Conservation (phyloP, 2,797 vertebrate genomes). For the Onychomys torridus region DNA sequence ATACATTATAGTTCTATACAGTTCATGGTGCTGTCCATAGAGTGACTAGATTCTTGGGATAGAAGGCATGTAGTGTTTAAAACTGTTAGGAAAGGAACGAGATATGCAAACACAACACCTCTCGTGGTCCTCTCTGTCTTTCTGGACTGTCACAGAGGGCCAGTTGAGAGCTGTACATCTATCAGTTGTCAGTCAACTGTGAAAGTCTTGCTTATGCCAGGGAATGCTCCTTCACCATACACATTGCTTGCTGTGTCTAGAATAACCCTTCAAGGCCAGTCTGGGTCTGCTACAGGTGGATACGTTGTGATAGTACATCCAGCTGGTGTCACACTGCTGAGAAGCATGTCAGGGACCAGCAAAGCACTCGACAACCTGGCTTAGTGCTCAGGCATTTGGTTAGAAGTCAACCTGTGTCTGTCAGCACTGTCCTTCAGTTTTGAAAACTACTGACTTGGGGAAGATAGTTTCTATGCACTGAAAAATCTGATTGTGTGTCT, state of each 20-base stretch:
- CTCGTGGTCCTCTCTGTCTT: background rate
- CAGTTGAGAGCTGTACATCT: conserved; percentile 4
- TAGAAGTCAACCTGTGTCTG: background rate
- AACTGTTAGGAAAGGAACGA: background rate
- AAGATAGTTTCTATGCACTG: background rate
- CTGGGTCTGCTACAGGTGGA: background rate
- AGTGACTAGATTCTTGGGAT: background rate
- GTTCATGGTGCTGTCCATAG: background rate
- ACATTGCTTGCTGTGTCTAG: background rate
- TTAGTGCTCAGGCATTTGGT: background rate
- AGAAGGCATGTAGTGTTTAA: background rate
- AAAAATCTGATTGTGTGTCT: background rate
- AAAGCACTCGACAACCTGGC: background rate
- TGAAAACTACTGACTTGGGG: background rate
- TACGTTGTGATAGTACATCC: background rate
- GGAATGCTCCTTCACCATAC: background rate
- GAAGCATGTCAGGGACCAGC: background rate
- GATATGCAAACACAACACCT: background rate
- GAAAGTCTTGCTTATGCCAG: background rate
- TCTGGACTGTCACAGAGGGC: background rate
- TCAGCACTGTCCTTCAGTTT: background rate
- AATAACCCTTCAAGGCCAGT: background rate
- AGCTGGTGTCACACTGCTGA: background rate
- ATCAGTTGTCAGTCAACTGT: background rate
- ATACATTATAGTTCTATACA: background rate